Percentiles rank a stretch among this genome's conserved stretches.
Evolutionary conservation across 64 coral and sea anemone genomes (phyloP).

Genomic region (Porites lutea): DNA sequence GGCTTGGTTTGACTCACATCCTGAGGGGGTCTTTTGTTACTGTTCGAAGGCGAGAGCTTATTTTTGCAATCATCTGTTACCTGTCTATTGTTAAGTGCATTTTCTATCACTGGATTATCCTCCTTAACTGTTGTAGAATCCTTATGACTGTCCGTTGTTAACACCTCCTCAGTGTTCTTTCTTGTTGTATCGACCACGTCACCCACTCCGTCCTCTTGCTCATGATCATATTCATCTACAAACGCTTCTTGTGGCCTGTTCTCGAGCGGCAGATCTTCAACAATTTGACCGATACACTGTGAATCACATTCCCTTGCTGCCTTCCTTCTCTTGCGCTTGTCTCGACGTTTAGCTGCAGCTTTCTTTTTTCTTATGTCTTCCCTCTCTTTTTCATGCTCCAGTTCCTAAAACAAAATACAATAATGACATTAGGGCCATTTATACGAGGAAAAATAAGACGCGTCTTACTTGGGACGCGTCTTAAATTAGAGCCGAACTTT

Average conservation of each 20-base stretch:
- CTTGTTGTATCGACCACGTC: slow-evolving; percentile 68
- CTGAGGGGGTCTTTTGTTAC: not conserved
- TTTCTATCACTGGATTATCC: not conserved
- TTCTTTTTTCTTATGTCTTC: slow-evolving; percentile 98
- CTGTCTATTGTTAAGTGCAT: not conserved
- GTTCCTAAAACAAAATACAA: slow-evolving; percentile 64
- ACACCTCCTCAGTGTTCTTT: not conserved
- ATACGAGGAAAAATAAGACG: no score
- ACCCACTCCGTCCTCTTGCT: slow-evolving; percentile 61
- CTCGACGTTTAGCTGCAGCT: slow-evolving; percentile 92
- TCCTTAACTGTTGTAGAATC: not conserved
- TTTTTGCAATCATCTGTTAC: not conserved
- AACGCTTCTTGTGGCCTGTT: slow-evolving; percentile 85
- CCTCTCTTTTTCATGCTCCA: slow-evolving; percentile 94
- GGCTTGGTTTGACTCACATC: not conserved
- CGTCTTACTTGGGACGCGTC: no score
- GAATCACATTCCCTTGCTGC: slow-evolving; percentile 77
- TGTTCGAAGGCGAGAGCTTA: not conserved
- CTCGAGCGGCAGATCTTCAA: slow-evolving; percentile 84
- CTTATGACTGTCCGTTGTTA: slow-evolving; percentile 20
- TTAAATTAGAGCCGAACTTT: no score
- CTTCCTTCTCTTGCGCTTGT: slow-evolving; percentile 92
- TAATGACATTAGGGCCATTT: no score
- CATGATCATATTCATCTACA: slow-evolving; percentile 65
- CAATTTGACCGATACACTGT: slow-evolving; percentile 31